These are phyloP conservation scores for Scomberomorus guttatus DNA, from an alignment of 2,797 vertebrate genomes.

Conservation along the genomic window DNA sequence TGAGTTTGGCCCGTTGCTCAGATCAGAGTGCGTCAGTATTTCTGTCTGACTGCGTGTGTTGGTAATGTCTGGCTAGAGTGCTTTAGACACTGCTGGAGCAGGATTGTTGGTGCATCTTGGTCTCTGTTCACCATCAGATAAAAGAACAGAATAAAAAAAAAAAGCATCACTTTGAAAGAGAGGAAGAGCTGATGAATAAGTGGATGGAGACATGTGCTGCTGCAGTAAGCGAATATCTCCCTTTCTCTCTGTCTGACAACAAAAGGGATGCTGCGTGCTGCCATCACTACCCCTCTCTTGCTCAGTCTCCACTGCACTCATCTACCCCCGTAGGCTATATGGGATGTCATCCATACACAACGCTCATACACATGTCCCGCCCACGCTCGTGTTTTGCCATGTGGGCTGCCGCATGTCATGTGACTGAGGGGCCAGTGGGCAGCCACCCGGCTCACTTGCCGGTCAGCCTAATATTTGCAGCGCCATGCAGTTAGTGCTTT, in stretches of 20 bases:
- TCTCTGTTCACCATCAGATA: slow-evolving; percentile 14
- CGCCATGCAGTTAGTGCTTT: slow-evolving; percentile 23
- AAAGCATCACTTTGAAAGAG: slow-evolving; percentile 12
- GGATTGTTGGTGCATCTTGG: slow-evolving; percentile 2
- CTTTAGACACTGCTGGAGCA: slow-evolving; percentile 26
- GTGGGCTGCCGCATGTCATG: slow-evolving; percentile 54
- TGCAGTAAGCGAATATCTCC: slow-evolving; percentile 16
- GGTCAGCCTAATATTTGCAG: slow-evolving; percentile 45
- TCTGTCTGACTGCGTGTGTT: slow-evolving; percentile 40
- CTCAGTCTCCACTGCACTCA: slow-evolving; percentile 52
- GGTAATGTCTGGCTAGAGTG: slow-evolving; percentile 25
- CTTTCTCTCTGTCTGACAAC: slow-evolving; percentile 49
- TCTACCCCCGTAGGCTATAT: slow-evolving; percentile 51
- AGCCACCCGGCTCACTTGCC: slow-evolving; percentile 21
- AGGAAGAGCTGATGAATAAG: slow-evolving; percentile 29
- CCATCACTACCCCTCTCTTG: slow-evolving; percentile 40
- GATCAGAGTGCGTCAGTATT: slow-evolving; percentile 50
- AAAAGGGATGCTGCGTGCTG: slow-evolving; percentile 45
- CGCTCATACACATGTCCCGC: slow-evolving; percentile 32
- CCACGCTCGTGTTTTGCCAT: slow-evolving; percentile 59
- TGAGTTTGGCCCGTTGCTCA: slow-evolving; percentile 52
- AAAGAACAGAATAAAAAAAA: neutral
- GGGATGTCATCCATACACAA: slow-evolving; percentile 58
- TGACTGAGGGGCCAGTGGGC: slow-evolving; percentile 54
- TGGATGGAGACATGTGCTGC: slow-evolving; percentile 39